Percentiles rank a stretch among this genome's conserved stretches.
Conservation (phyloP, 2,888 invertebrate species). For the Yponomeuta evonymella region DNA sequence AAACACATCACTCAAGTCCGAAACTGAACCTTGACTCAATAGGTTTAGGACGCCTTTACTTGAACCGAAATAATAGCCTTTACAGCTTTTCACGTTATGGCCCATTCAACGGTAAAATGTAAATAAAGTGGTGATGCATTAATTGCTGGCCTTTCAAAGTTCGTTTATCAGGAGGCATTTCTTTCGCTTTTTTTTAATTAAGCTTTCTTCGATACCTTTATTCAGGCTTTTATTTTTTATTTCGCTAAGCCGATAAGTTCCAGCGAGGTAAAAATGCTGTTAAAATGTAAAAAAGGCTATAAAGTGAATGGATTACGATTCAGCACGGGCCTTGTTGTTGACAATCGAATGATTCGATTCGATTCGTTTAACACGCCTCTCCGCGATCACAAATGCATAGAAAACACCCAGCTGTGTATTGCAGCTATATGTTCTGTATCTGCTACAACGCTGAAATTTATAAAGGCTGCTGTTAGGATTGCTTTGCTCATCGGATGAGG, state of each 20-base stretch:
- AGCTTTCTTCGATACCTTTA: not conserved
- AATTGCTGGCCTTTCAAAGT: conserved; percentile 62
- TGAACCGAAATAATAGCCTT: conserved; percentile 20
- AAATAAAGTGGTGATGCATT: conserved; percentile 56
- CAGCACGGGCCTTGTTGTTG: conserved; percentile 2
- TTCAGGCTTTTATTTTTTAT: not conserved
- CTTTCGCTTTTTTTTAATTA: not conserved
- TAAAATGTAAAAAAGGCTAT: not conserved
- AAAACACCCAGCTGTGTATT: conserved; percentile 15
- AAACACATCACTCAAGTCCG: conserved; percentile 21
- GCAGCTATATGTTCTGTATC: conserved; percentile 21
- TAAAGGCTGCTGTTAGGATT: conserved; percentile 29
- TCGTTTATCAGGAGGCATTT: conserved; percentile 41
- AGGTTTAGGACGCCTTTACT: conserved; percentile 29
- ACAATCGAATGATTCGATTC: conserved; percentile 14
- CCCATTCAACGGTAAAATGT: conserved; percentile 46
- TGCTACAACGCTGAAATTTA: conserved; percentile 31
- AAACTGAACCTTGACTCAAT: conserved; percentile 31
- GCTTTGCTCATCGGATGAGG: not conserved
- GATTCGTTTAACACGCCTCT: conserved; percentile 23
- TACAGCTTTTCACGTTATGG: conserved; percentile 26
- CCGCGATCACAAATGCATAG: conserved; percentile 17
- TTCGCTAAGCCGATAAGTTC: not conserved
- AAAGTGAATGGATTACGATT: conserved; percentile 7
- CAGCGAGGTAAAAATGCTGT: not conserved